Conservation (phyloP, 2,888 invertebrate genomes). For the Ichneumoninae sp. region DNA sequence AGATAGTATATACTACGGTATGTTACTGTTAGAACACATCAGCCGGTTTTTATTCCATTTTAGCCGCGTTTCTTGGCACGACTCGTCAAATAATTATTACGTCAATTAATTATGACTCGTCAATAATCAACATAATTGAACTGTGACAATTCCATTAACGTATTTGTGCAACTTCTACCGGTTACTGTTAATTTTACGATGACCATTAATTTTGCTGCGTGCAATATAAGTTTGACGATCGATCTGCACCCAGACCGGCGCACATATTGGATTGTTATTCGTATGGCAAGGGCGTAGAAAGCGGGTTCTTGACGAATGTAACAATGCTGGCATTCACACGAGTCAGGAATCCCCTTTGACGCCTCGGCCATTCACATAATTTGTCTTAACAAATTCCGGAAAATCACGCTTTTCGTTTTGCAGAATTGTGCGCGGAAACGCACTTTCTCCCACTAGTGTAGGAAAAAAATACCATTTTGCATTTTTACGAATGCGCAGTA, state of each 20-base stretch:
- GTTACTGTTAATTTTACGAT: background rate
- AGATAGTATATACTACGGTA: background rate
- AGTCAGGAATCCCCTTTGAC: too few relatives aligned
- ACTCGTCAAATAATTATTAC: slow-evolving; percentile 9
- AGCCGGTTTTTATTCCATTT: background rate
- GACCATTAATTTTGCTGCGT: background rate
- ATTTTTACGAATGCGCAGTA: too few relatives aligned
- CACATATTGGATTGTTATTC: background rate
- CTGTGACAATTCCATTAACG: slow-evolving; percentile 9
- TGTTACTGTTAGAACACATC: background rate
- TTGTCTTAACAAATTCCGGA: too few relatives aligned
- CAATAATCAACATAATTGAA: slow-evolving; percentile 29
- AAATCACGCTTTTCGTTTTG: too few relatives aligned
- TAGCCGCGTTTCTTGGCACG: background rate
- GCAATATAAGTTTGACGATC: background rate
- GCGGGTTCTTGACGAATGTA: too few relatives aligned
- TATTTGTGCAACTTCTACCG: slow-evolving; percentile 15
- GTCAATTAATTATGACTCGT: slow-evolving; percentile 8
- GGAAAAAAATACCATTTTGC: too few relatives aligned
- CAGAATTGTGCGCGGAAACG: too few relatives aligned
- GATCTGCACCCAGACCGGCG: background rate
- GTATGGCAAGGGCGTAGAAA: background rate
- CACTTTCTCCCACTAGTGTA: too few relatives aligned
- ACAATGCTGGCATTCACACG: too few relatives aligned
- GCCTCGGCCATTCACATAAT: too few relatives aligned